Conservation (phyloP, 2,797 vertebrate species). For the Tiaroga cobitis region DNA sequence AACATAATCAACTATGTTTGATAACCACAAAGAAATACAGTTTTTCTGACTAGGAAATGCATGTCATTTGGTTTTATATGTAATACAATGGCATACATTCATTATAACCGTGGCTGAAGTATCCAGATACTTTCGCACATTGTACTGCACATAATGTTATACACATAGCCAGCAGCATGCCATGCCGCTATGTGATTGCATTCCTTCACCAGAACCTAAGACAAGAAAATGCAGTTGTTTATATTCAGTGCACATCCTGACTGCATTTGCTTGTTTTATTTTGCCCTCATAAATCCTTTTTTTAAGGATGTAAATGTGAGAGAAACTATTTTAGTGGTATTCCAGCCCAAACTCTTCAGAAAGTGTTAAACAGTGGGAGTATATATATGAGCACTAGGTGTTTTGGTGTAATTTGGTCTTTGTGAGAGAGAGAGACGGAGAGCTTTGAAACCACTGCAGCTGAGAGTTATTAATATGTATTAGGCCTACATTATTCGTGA, state of each 20-base stretch:
- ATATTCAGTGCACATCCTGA: slow-evolving; percentile 18
- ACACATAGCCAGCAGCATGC: not conserved
- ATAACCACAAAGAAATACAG: not conserved
- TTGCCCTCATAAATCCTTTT: slow-evolving; percentile 20
- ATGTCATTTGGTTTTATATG: not conserved
- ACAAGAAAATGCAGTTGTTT: slow-evolving; percentile 12
- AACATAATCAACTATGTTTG: not conserved
- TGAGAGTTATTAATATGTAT: slow-evolving; percentile 76
- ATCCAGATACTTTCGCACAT: not conserved
- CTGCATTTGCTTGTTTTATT: slow-evolving; percentile 28
- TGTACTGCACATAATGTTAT: not conserved
- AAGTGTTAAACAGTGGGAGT: slow-evolving; percentile 68
- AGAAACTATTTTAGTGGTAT: slow-evolving; percentile 11
- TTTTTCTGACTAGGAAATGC: not conserved
- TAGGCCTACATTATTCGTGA: slow-evolving; percentile 65
- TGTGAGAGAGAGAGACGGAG: slow-evolving; percentile 65
- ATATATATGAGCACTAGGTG: slow-evolving; percentile 69
- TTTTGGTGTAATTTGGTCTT: slow-evolving; percentile 72
- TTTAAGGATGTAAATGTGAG: slow-evolving; percentile 8
- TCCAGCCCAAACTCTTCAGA: slow-evolving; percentile 6
- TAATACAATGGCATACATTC: not conserved
- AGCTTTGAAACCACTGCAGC: slow-evolving; percentile 72
- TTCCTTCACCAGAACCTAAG: not conserved
- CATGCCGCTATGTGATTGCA: not conserved
- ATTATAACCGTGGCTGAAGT: not conserved